Base-by-base conservation (phyloP, 2,888 invertebrate genomes). In the Bruchidius siliquastri region DNA sequence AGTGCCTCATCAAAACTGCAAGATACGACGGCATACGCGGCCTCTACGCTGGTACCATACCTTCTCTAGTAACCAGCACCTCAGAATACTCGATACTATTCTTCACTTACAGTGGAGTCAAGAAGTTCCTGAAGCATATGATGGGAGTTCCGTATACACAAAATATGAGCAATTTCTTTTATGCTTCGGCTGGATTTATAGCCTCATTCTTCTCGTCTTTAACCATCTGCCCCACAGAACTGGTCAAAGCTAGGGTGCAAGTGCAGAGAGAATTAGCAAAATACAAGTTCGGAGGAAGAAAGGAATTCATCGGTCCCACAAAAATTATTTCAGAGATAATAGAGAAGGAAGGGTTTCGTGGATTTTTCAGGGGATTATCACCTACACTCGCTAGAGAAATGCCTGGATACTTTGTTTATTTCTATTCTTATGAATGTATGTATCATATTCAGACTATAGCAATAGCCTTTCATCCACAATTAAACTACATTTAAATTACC, bases 331-430 rank as follows among this genome's bases (percentile, higher is more conserved):
- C 89, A 79, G 90, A 93, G 80, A 96, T 98, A 83, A 87, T 94
- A 76, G 88, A 87, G 80, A 87, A 90, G 72, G 92, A 94, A 87
- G 98, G 98, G 2, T 84, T 94, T 72, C 87, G 87, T 70, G 97
- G 96, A 10, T 87, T 99, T 77, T 99, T 96, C 85, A 90, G 93
- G 80, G 99, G 99, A 0, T 87, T 99, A 13, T 91, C 93, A 0
- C 94, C 98, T 0, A 99, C 99, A 0, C 92, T 99, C 79, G 92
- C 93, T 81, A 89, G 99, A 79, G 99, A 99, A 88, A 97, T 99
- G 95, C 99, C 99, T 0, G 99, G 99, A 2, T 99, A 99, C 87
- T 99, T 99, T 87, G 97, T 96, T 88, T 99, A 99, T 87, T 99
- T 99, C 87, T 99, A 99, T 69, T 97, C 96, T 77, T 99, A 99